Percentiles rank a stretch among this genome's conserved stretches.
phyloP scores from a whole-genome alignment of 2,797 vertebrate species.

The Anguilla obscura region DNA sequence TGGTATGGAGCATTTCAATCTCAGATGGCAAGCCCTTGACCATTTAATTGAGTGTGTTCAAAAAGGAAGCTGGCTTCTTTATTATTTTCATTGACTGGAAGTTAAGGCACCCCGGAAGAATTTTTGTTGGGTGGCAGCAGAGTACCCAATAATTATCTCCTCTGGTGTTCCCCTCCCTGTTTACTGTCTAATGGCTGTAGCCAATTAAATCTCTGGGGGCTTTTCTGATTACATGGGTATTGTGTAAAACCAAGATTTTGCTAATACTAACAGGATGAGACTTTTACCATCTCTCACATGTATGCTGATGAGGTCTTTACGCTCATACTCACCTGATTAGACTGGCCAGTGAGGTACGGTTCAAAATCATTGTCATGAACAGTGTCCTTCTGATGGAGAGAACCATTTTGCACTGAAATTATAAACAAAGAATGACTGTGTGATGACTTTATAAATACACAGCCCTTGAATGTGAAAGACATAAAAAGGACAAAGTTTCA shows the following conservation, averaged over 20 bases:
- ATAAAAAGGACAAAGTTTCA: conserved; percentile 40
- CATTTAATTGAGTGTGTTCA: no score
- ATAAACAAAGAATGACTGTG: background rate
- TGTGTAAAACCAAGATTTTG: no score
- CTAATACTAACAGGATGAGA: background rate
- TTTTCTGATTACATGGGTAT: no score
- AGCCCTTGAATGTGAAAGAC: background rate
- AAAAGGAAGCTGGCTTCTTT: no score
- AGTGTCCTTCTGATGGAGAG: conserved; percentile 92
- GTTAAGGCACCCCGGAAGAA: no score
- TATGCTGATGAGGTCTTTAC: background rate
- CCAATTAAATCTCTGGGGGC: no score
- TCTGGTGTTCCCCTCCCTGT: no score
- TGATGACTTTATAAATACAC: background rate
- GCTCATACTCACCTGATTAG: conserved; percentile 84
- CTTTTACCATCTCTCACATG: background rate
- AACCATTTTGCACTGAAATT: conserved; percentile 93
- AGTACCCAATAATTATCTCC: no score
- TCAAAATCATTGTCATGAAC: conserved; percentile 96
- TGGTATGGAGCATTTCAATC: background rate
- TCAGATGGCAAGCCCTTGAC: no score
- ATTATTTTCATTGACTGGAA: no score
- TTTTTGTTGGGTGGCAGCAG: no score
- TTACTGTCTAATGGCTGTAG: no score
- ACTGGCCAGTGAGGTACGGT: conserved; percentile 91